Evolutionary conservation across 2,113 vertebrate species (phyloP).

Genomic region (Tychaedon coryphoeus): DNA sequence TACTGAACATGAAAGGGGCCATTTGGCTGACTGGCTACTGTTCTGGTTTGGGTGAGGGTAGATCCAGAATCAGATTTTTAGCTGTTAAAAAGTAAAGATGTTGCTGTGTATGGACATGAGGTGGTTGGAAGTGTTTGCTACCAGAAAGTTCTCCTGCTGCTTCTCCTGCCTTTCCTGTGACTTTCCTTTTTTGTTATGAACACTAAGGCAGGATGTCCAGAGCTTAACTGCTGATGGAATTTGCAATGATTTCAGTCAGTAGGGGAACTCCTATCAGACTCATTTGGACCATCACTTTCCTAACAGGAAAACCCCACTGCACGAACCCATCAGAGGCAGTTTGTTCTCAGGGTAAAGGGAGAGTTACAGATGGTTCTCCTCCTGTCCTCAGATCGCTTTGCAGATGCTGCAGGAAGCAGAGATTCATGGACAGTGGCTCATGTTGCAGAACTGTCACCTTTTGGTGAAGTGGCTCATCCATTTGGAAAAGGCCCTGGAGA

Average conservation of each 20-base stretch:
- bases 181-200: neutral
- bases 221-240: neutral
- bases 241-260: neutral
- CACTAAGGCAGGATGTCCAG: neutral
- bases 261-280: neutral
- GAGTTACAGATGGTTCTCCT: neutral
- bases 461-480: constrained; percentile 89
- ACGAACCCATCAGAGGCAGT: neutral
- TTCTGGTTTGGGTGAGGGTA: neutral
- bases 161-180: neutral
- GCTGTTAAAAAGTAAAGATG: neutral
- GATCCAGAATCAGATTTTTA: neutral
- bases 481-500: constrained; percentile 90
- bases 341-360: neutral
- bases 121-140: neutral
- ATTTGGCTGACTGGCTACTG: neutral
- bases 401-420: constrained; percentile 83
- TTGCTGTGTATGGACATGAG: neutral
- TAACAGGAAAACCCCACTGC: neutral
- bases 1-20: neutral
- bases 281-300: neutral
- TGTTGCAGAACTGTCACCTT: constrained; percentile 97
- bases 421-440: constrained; percentile 87
- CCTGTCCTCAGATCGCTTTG: constrained; percentile 79
- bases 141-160: neutral